Conservation (phyloP, 2,113 vertebrate genomes). For the Sinocyclocheilus anshuiensis region DNA sequence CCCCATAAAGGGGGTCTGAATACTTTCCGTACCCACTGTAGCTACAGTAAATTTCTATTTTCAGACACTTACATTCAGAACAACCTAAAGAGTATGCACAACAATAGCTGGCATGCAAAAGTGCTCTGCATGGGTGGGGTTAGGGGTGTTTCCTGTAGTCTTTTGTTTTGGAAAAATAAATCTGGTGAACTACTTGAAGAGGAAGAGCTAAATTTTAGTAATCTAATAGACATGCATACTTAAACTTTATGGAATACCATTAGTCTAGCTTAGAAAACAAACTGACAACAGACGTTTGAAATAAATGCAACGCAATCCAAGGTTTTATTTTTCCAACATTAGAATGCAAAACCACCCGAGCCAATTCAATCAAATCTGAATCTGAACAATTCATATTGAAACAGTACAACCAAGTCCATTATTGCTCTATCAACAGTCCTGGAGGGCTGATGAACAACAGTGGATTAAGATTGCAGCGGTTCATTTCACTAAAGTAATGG, state of each 20-base stretch:
- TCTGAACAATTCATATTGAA: not conserved
- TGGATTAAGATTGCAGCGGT: constrained; percentile 44
- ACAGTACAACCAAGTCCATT: constrained; percentile 27
- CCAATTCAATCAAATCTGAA: not conserved
- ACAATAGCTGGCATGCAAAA: constrained; percentile 20
- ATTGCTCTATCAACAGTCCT: constrained; percentile 21
- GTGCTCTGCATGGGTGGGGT: not conserved
- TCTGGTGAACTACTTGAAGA: constrained; percentile 18
- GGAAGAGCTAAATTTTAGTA: constrained; percentile 11
- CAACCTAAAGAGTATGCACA: not conserved
- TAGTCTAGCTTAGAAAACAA: constrained; percentile 31
- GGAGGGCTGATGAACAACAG: not conserved
- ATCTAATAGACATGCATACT: constrained; percentile 46
- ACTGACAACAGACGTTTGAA: constrained; percentile 45
- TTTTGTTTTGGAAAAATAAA: constrained; percentile 43
- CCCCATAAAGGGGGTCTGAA: too few species aligned
- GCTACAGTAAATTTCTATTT: not conserved
- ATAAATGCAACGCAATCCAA: constrained; percentile 42
- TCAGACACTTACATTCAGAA: constrained; percentile 8
- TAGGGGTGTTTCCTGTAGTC: not conserved
- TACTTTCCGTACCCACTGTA: too few species aligned
- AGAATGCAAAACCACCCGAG: constrained; percentile 35
- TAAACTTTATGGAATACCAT: constrained; percentile 12
- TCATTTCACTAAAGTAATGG: constrained; percentile 46
- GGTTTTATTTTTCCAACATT: constrained; percentile 51